A percentile compares a stretch with the other conserved stretches of the same genome.
Evolutionary conservation across 2,113 vertebrate genomes (phyloP).

Genomic region (Psilopsiagon aymara): DNA sequence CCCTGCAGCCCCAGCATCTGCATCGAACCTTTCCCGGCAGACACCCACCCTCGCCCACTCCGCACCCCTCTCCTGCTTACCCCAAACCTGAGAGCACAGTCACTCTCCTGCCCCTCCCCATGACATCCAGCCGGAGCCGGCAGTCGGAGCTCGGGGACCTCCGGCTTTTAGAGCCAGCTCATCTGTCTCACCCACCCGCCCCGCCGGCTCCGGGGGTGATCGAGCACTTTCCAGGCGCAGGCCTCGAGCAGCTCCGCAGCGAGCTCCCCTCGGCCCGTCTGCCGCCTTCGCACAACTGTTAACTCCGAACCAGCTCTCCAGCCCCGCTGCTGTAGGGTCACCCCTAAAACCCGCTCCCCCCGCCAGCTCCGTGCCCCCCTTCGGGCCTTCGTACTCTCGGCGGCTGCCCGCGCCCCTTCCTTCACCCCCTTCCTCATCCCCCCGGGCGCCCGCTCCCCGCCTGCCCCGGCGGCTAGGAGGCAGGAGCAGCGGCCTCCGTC

Average conservation of each 20-base stretch:
- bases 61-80: fast-evolving
- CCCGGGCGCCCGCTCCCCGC: background rate
- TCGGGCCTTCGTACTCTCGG: background rate
- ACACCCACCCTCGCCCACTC: fast-evolving
- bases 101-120: background rate
- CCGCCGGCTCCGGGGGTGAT: background rate
- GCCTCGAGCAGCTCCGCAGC: background rate
- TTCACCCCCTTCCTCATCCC: background rate
- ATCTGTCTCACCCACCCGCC: background rate
- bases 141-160: background rate
- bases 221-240: background rate
- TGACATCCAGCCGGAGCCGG: background rate
- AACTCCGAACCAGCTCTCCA: background rate
- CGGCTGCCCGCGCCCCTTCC: background rate
- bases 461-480: background rate
- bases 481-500: background rate
- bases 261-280: background rate
- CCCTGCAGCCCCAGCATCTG: fast-evolving
- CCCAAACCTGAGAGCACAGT: background rate
- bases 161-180: background rate
- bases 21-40: fast-evolving
- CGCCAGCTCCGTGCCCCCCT: background rate
- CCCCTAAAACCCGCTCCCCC: background rate
- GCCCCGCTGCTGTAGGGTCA: background rate
- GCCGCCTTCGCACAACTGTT: background rate